phyloP scores from a whole-genome alignment of 2,888 invertebrate species.

The Epirrhoe tristata region DNA sequence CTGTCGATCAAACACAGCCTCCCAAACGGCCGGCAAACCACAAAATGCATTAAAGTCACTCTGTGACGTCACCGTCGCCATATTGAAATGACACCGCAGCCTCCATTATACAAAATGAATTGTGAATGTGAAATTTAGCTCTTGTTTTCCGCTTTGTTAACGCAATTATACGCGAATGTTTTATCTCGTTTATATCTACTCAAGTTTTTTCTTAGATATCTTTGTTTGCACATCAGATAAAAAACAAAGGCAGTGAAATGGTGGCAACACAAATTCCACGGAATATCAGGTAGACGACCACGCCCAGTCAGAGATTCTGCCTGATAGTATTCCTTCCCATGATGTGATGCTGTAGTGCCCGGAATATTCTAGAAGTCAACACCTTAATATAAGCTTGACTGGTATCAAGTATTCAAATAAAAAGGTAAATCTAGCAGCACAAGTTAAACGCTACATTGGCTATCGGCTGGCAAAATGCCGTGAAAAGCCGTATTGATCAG shows the following conservation, averaged over 20 bases:
- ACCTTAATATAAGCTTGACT: background rate
- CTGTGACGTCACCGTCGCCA: constrained; percentile 42
- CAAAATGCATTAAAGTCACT: constrained; percentile 45
- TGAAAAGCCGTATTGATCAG: constrained; percentile 31
- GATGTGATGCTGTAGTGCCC: background rate
- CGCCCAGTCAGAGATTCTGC: no score
- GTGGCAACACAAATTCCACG: no score
- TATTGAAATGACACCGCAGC: constrained; percentile 40
- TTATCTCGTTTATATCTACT: background rate
- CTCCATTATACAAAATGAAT: constrained; percentile 33
- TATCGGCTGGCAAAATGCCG: constrained; percentile 18
- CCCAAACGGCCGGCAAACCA: constrained; percentile 35
- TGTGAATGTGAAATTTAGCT: constrained; percentile 13
- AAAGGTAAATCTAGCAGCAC: background rate
- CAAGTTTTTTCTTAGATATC: no score
- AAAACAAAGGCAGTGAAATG: no score
- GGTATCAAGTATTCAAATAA: background rate
- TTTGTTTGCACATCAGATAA: no score
- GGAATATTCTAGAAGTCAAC: background rate
- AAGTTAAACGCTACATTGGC: background rate
- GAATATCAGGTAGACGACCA: no score
- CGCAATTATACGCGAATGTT: background rate
- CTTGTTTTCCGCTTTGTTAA: constrained; percentile 11
- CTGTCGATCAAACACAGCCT: constrained; percentile 12
- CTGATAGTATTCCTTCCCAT: background rate